These are phyloP conservation scores for Sarcophaga variegata DNA, from an alignment of 2,888 invertebrate species.

Conservation along the genomic window DNA sequence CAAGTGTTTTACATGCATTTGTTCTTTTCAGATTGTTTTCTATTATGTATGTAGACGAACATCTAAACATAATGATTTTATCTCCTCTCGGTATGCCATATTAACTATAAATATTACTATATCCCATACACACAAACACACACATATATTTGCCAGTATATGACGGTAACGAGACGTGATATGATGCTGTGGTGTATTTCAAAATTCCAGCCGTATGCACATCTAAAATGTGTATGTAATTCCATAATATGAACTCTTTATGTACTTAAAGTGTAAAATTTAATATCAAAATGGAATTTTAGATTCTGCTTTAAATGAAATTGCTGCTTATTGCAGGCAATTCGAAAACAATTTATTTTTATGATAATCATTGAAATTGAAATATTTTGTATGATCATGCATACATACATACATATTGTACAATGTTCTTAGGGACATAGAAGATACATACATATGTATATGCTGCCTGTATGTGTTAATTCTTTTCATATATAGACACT, in stretches of 20 bases:
- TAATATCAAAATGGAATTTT: constrained; percentile 55
- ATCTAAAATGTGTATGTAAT: constrained; percentile 33
- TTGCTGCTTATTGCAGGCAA: constrained; percentile 50
- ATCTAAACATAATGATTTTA: background rate
- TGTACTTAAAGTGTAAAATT: constrained; percentile 53
- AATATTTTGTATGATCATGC: background rate
- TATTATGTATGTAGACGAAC: background rate
- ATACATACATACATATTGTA: background rate
- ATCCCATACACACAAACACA: too few relatives aligned
- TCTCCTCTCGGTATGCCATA: background rate
- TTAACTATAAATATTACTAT: background rate
- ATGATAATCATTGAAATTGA: constrained; percentile 55
- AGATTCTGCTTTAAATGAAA: constrained; percentile 45
- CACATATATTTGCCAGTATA: background rate
- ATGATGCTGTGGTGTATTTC: background rate
- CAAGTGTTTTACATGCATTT: too few relatives aligned
- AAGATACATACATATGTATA: background rate
- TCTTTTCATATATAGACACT: background rate
- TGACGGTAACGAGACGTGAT: background rate
- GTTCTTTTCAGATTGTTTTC: too few relatives aligned
- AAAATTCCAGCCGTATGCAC: constrained; percentile 16
- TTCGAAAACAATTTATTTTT: constrained; percentile 61
- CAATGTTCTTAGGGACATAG: background rate
- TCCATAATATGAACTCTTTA: constrained; percentile 37
- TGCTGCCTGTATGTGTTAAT: background rate